Evolutionary conservation across 2,113 vertebrate species (phyloP).

Genomic region (Chamaea fasciata): DNA sequence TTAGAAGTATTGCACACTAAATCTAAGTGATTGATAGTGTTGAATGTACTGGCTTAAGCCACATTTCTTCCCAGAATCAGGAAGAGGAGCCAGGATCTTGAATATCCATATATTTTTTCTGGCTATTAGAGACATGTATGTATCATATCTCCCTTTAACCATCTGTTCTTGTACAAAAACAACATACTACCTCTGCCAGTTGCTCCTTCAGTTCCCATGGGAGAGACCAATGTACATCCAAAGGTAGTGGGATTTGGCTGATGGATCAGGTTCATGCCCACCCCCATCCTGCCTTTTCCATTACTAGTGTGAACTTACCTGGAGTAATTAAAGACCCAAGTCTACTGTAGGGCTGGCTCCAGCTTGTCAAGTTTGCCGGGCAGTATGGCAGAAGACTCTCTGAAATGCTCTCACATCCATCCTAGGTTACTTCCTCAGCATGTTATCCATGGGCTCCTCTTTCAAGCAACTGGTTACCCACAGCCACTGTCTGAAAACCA

Average conservation of each 20-base stretch:
- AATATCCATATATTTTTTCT: conserved; percentile 44
- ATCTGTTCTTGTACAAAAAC: not conserved
- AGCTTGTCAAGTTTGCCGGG: not conserved
- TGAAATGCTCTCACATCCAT: not conserved
- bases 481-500: not conserved
- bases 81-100: conserved; percentile 20
- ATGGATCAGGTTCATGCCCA: not conserved
- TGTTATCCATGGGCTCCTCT: not conserved
- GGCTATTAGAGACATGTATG: not conserved
- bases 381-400: not conserved
- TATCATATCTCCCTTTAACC: not conserved
- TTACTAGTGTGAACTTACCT: not conserved
- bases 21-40: not conserved
- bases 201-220: not conserved
- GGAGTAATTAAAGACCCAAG: not conserved
- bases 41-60: not conserved
- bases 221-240: not conserved
- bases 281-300: not conserved
- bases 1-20: not conserved
- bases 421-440: not conserved
- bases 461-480: not conserved
- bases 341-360: not conserved
- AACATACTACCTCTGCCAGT: not conserved
- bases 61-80: conserved; percentile 14
- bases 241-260: not conserved